Conservation (phyloP, 2,888 invertebrate species). For the Agrypnus murinus region DNA sequence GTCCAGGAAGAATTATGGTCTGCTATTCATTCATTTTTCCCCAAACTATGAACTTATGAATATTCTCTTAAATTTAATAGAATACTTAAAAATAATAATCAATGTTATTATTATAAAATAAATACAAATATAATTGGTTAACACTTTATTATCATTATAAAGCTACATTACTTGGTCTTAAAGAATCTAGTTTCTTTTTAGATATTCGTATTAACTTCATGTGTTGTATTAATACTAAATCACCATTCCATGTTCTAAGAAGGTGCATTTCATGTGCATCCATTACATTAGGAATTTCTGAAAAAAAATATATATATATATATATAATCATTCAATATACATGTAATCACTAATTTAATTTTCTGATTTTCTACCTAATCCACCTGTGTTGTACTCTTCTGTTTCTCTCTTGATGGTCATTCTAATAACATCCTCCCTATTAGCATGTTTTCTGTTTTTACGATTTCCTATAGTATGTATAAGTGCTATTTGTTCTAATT, state of each 20-base stretch:
- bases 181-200: slow-evolving; percentile 62
- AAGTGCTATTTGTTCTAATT: slow-evolving; percentile 84
- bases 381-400: slow-evolving; percentile 84
- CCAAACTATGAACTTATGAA: no score
- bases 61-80: no score
- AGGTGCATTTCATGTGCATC: slow-evolving; percentile 76
- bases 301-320: slow-evolving; percentile 57
- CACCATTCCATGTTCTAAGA: slow-evolving; percentile 80
- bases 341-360: neutral
- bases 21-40: no score
- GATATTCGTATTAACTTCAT: slow-evolving; percentile 78
- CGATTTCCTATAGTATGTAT: slow-evolving; percentile 86
- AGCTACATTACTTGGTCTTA: slow-evolving; percentile 56
- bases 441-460: slow-evolving; percentile 85
- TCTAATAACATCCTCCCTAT: slow-evolving; percentile 85
- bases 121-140: no score
- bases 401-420: slow-evolving; percentile 83
- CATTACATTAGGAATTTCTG: slow-evolving; percentile 83
- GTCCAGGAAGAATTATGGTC: no score
- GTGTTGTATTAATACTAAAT: slow-evolving; percentile 78
- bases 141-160: no score
- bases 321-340: neutral
- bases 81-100: no score
- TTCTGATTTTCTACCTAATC: slow-evolving; percentile 71
- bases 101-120: no score